Conservation (phyloP, 2,113 vertebrate genomes). For the Neoarius graeffei region DNA sequence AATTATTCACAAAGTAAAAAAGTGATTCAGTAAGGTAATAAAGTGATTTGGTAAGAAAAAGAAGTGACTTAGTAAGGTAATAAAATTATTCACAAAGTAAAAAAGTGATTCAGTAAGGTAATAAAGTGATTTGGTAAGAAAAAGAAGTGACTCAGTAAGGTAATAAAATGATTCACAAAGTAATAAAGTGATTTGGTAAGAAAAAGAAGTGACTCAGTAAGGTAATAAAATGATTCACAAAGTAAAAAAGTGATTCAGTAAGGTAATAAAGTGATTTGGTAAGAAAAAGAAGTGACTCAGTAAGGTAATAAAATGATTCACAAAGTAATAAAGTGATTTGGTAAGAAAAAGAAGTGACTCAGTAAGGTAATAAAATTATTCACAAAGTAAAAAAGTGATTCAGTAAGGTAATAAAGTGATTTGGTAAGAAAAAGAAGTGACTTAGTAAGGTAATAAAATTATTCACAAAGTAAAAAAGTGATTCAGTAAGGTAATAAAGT, state of each 20-base stretch:
- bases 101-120: no score
- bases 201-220: not conserved
- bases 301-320: not conserved
- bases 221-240: not conserved
- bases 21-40: no score
- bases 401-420: no score
- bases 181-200: not conserved
- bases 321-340: not conserved
- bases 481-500: no score
- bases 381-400: no score
- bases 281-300: not conserved
- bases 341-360: not conserved
- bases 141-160: not conserved
- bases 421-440: not conserved
- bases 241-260: not conserved
- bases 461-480: no score
- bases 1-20: no score
- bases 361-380: not conserved
- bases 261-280: no score
- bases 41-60: not conserved
- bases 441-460: not conserved
- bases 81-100: not conserved
- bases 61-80: not conserved
- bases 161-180: not conserved
- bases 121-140: not conserved